Conservation (phyloP, 2,797 vertebrate species). For the Centropyge bicolor region DNA sequence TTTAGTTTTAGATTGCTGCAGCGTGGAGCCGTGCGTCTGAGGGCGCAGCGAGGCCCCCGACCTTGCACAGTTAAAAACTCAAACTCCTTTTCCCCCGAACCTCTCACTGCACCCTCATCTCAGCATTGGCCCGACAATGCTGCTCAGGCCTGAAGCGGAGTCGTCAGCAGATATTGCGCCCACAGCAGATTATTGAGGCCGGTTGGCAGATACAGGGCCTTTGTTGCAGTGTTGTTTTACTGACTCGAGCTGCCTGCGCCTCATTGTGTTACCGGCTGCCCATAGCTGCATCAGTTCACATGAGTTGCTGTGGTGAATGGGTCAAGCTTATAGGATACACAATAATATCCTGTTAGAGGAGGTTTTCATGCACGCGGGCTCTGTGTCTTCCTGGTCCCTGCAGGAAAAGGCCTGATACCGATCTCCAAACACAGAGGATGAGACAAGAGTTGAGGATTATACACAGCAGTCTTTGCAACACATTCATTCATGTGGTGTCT, state of each 20-base stretch:
- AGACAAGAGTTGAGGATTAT: constrained; percentile 67
- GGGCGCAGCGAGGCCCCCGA: constrained; percentile 24
- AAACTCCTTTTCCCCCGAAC: constrained; percentile 27
- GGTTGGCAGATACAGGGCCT: constrained; percentile 77
- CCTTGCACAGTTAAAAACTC: constrained; percentile 42
- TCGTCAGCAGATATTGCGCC: constrained; percentile 83
- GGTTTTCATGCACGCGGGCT: constrained; percentile 57
- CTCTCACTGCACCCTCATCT: constrained; percentile 57
- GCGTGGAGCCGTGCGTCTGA: constrained; percentile 53
- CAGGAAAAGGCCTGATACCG: constrained; percentile 82
- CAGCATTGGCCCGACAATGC: constrained; percentile 56
- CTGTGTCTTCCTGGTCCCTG: constrained; percentile 63
- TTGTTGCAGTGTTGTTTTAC: constrained; percentile 84
- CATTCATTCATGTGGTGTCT: constrained; percentile 29
- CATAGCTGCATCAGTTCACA: constrained; percentile 78
- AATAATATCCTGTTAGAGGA: constrained; percentile 79
- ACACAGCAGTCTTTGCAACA: constrained; percentile 25
- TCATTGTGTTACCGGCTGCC: constrained; percentile 74
- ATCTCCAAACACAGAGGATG: constrained; percentile 76
- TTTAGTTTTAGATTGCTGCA: constrained; percentile 52
- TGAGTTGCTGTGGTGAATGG: constrained; percentile 79
- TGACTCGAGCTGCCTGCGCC: constrained; percentile 65
- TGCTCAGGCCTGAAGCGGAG: constrained; percentile 56
- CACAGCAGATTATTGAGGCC: constrained; percentile 80
- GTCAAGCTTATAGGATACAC: constrained; percentile 65